These are phyloP conservation scores for Bhutanitis thaidina DNA, from an alignment of 2,888 invertebrate species.

Conservation along the genomic window DNA sequence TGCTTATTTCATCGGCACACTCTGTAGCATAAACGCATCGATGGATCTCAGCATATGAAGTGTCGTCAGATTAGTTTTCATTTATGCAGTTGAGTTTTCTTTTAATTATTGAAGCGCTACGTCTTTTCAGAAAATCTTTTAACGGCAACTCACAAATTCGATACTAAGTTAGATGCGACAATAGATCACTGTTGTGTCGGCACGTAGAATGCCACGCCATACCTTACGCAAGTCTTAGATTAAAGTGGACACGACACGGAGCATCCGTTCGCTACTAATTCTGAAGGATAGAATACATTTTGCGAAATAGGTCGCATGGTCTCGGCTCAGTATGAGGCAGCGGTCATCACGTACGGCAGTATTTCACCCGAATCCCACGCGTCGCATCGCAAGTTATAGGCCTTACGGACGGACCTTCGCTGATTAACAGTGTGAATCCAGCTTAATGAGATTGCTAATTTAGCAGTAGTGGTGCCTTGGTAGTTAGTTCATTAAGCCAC, in stretches of 20 bases:
- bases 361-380: conserved; percentile 30
- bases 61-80: too few relatives aligned
- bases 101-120: too few relatives aligned
- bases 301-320: conserved; percentile 20
- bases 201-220: not conserved
- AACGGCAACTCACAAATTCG: too few relatives aligned
- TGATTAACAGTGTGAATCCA: conserved; percentile 33
- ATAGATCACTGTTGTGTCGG: not conserved
- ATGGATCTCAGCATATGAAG: too few relatives aligned
- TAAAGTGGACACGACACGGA: conserved; percentile 17
- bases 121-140: too few relatives aligned
- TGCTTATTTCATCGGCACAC: too few relatives aligned
- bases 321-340: not conserved
- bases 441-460: conserved; percentile 29
- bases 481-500: conserved; percentile 16
- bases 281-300: conserved; percentile 17
- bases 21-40: too few relatives aligned
- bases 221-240: conserved; percentile 10
- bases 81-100: too few relatives aligned
- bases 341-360: conserved; percentile 29
- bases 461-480: conserved; percentile 20
- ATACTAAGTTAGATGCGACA: too few relatives aligned
- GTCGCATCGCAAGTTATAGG: conserved; percentile 25
- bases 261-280: conserved; percentile 15
- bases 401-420: conserved; percentile 26